These are phyloP conservation scores for Drosophila murphyi DNA, from an alignment of 1,140 invertebrate species.

Conservation along the genomic window DNA sequence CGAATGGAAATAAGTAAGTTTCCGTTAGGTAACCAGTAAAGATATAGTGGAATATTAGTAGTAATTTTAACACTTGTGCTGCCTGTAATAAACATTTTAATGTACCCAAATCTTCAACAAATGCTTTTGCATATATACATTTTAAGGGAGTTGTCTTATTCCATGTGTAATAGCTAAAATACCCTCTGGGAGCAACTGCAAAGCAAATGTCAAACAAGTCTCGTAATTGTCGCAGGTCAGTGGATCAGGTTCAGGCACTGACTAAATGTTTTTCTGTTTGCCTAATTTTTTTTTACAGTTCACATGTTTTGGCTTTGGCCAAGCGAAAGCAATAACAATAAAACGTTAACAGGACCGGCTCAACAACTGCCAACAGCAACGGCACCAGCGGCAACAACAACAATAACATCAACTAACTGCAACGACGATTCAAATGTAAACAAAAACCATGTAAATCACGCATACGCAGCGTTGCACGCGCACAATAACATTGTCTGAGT, in stretches of 20 bases:
- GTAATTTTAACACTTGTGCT: too few relatives aligned
- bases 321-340: slow-evolving; percentile 70
- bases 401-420: slow-evolving; percentile 18
- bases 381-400: slow-evolving; percentile 44
- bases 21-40: too few relatives aligned
- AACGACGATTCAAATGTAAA: slow-evolving; percentile 56
- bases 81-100: too few relatives aligned
- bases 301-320: slow-evolving; percentile 70
- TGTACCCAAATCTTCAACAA: too few relatives aligned
- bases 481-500: slow-evolving; percentile 62
- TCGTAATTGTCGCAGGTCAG: slow-evolving; percentile 44
- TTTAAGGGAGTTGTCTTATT: too few relatives aligned
- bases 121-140: too few relatives aligned
- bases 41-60: too few relatives aligned
- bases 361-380: slow-evolving; percentile 33
- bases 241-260: slow-evolving; percentile 9
- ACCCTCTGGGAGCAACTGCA: background rate
- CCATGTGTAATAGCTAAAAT: too few relatives aligned
- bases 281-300: slow-evolving; percentile 67
- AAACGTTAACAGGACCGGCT: slow-evolving; percentile 35
- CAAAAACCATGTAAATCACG: slow-evolving; percentile 76
- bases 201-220: slow-evolving; percentile 1
- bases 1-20: too few relatives aligned
- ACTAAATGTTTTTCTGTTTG: slow-evolving; percentile 34
- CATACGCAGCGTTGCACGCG: slow-evolving; percentile 76